Conservation (phyloP, 1,140 invertebrate genomes). For the Odontomachus brunneus region DNA sequence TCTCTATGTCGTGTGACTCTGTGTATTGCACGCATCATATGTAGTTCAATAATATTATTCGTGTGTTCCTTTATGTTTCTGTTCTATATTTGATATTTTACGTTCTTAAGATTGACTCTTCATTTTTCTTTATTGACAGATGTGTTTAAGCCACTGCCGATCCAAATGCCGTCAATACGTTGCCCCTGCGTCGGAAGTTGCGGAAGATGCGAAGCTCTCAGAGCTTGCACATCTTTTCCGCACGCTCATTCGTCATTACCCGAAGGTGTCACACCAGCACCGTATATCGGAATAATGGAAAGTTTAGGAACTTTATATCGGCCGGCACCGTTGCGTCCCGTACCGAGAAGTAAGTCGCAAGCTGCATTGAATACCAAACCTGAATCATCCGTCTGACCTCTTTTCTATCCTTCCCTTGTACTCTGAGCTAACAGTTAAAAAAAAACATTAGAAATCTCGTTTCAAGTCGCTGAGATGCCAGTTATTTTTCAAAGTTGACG, state of each 20-base stretch:
- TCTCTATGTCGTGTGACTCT: no score
- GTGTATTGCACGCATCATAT: conserved; percentile 12
- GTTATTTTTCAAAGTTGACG: no score
- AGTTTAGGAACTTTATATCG: conserved; percentile 76
- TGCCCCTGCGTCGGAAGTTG: conserved; percentile 73
- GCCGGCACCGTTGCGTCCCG: conserved; percentile 76
- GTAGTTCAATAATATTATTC: neutral
- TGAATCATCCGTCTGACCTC: no score
- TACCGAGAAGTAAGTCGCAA: conserved; percentile 76
- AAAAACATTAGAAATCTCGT: no score
- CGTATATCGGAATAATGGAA: conserved; percentile 69
- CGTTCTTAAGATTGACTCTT: neutral
- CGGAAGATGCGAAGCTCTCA: conserved; percentile 68
- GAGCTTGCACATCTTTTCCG: conserved; percentile 62
- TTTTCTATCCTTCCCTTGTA: no score
- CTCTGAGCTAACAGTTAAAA: no score
- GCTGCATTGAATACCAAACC: neutral
- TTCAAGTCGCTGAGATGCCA: no score
- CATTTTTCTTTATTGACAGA: conserved; percentile 49
- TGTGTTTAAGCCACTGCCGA: conserved; percentile 61
- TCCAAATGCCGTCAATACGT: conserved; percentile 59
- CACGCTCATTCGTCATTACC: conserved; percentile 56
- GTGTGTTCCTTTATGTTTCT: neutral
- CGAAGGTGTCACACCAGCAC: conserved; percentile 18
- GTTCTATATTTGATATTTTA: neutral